Evolutionary conservation across 2,113 vertebrate species (phyloP), one percentile per base, ranked within the genome.

Genomic region (Cinclus cinclus): DNA sequence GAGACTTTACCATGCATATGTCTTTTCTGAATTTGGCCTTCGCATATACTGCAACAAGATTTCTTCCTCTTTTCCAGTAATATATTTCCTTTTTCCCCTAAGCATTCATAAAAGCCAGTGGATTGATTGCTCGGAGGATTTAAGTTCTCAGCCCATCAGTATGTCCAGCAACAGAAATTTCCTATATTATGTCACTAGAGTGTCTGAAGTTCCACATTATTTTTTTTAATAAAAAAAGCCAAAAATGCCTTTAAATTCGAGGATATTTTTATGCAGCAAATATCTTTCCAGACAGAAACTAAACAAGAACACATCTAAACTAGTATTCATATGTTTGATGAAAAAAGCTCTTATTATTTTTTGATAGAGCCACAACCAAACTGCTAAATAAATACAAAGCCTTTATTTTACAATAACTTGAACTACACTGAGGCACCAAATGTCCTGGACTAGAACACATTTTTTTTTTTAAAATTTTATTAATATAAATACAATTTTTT

Each of bases 111-210:
- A 96, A 95, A 90, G 15, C 16, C 64, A 58, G 44, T 80, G 39
- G 75, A 88, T 83, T 88, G 87, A 95, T 89, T 93, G 53, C 79
- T 90, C 75, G 52, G 68, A 80, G 44, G 68, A 92, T 93, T 95
- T 83, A 80, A 90, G 75, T 80, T 47, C 55, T 95, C 88, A 89
- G 35, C 30, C 68, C 49, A 87, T 83, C 73, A 86, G 21, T 74
- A 55, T 1, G 2, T 59, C 56, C 76, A 89, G 73, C 52, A 89
- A 67, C 5, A 87, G 89, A 86, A 94, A 93, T 63, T 90, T 93
- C 73, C 83, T 89, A 59, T 74, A 75, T 89, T 93, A 89, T 93
- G 52, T 68, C 64, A 91, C 22, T 59, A 88, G 63, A 69, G 33
- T 55, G 31, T 55, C 59, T 83, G 42, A 49, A 76, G 39, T 83